Evolutionary conservation across 1,140 invertebrate genomes (phyloP).

Genomic region (Calliphora vicina): DNA sequence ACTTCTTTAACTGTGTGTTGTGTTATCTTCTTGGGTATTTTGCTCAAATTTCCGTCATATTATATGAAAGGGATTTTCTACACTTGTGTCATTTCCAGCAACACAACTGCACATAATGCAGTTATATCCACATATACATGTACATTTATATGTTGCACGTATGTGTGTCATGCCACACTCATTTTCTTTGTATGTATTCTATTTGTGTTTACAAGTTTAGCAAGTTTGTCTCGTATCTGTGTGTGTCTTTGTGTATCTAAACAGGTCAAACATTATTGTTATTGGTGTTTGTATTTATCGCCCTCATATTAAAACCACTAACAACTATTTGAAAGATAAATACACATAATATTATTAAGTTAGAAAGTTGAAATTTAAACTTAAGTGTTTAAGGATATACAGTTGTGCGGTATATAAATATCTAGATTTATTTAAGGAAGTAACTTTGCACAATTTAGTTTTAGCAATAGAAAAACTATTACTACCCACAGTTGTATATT

Average conservation of each 20-base stretch:
- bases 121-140: background rate
- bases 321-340: background rate
- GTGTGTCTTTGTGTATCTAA: background rate
- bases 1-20: background rate
- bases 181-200: too few species aligned
- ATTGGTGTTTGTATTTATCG: background rate
- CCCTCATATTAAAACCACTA: constrained; percentile 7
- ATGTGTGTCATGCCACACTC: too few species aligned
- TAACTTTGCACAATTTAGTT: too few species aligned
- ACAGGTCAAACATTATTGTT: constrained; percentile 13
- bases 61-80: background rate
- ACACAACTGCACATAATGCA: background rate
- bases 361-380: background rate
- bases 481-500: too few species aligned
- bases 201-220: too few species aligned
- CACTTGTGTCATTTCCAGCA: background rate
- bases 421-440: too few species aligned
- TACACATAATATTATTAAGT: background rate
- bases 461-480: too few species aligned
- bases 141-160: too few species aligned
- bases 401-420: too few species aligned
- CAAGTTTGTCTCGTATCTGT: too few species aligned
- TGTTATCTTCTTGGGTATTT: background rate
- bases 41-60: background rate
- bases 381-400: background rate